phyloP scores from a whole-genome alignment of 2,113 vertebrate species.

The Vulpes vulpes region DNA sequence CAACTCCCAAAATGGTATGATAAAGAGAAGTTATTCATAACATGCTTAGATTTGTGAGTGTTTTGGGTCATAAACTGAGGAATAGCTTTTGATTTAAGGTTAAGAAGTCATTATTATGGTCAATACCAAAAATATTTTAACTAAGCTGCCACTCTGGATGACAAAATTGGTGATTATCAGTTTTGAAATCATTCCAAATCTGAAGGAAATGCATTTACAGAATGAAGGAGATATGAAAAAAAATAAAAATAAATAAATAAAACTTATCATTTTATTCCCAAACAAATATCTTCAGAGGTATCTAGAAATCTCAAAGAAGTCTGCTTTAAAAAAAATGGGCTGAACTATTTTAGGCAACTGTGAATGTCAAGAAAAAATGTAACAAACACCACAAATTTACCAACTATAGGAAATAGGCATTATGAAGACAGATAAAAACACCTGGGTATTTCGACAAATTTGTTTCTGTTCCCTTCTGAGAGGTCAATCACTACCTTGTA shows the following conservation, averaged over 20 bases:
- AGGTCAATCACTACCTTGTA: neutral
- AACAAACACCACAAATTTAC: neutral
- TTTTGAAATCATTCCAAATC: neutral
- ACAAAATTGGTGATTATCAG: neutral
- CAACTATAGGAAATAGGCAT: neutral
- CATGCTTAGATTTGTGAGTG: neutral
- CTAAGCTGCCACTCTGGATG: neutral
- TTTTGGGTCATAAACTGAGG: neutral
- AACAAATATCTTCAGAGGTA: neutral
- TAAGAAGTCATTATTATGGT: neutral
- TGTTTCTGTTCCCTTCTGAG: neutral
- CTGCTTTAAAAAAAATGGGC: neutral
- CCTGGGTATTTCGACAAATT: neutral
- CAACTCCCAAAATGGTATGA: neutral
- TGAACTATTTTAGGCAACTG: neutral
- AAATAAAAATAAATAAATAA: neutral
- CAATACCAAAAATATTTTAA: neutral
- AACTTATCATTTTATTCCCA: neutral
- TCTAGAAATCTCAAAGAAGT: neutral
- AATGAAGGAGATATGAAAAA: neutral
- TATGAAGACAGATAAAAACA: neutral
- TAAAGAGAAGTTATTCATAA: slow-evolving; percentile 12
- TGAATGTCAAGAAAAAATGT: neutral
- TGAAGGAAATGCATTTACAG: neutral
- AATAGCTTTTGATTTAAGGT: neutral